Evolutionary conservation across 1,140 invertebrate genomes (phyloP).

Genomic region (Hetaerina americana): DNA sequence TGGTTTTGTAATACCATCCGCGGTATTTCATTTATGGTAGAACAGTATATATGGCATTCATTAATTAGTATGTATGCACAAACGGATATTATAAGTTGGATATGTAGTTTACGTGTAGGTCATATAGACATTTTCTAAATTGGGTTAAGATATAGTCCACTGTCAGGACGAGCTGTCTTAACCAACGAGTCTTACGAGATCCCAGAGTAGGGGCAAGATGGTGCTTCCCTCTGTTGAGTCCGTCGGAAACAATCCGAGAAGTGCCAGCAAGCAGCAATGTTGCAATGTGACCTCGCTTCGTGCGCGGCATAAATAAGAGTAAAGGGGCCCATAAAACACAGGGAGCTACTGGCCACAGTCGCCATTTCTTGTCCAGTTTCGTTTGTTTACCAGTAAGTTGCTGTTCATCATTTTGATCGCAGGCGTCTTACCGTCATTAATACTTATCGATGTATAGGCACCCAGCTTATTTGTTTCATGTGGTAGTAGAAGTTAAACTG

Average conservation of each 20-base stretch:
- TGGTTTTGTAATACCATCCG: no score
- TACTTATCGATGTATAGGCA: no score
- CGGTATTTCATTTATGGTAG: no score
- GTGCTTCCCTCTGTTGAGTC: slow-evolving; percentile 12
- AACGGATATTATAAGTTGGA: neutral
- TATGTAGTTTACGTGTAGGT: no score
- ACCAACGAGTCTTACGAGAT: slow-evolving; percentile 1
- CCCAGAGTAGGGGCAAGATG: slow-evolving; percentile 5
- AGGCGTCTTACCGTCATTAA: no score
- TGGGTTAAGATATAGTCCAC: neutral
- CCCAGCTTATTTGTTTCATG: no score
- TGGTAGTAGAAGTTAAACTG: no score
- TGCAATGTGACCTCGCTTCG: slow-evolving; percentile 14
- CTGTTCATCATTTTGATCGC: no score
- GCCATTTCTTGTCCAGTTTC: neutral
- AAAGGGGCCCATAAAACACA: neutral
- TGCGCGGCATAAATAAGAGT: slow-evolving; percentile 5
- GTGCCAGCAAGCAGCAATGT: slow-evolving; percentile 9
- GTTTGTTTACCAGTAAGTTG: neutral
- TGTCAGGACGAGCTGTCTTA: neutral
- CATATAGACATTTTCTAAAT: neutral
- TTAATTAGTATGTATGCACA: no score
- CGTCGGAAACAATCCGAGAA: slow-evolving; percentile 5
- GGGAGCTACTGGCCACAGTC: neutral
- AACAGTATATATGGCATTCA: no score